Evolutionary conservation across 2,113 vertebrate species (phyloP).

Genomic region (Podarcis cretensis): DNA sequence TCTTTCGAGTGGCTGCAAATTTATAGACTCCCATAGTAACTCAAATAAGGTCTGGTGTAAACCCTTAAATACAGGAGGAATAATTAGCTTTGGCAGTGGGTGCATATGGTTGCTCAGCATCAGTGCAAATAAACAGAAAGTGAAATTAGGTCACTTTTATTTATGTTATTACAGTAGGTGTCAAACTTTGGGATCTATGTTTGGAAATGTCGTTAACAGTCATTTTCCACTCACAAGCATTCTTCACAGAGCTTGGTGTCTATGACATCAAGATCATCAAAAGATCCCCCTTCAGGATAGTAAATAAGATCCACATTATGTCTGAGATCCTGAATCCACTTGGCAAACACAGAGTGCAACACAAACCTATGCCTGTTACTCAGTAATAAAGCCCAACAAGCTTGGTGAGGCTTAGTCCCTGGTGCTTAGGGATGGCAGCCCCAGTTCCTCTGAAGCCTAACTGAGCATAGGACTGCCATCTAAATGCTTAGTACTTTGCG

Average conservation of each 20-base stretch:
- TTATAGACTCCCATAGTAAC: not conserved
- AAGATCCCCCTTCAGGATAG: not conserved
- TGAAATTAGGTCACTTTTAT: slow-evolving; percentile 26
- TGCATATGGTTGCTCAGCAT: slow-evolving; percentile 23
- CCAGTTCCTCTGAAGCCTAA: not conserved
- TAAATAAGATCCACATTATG: not conserved
- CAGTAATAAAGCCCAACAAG: not conserved
- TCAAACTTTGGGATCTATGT: not conserved
- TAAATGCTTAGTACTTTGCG: not conserved
- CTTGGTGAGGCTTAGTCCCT: not conserved
- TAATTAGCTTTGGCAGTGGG: not conserved
- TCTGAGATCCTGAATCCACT: not conserved
- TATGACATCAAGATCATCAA: not conserved
- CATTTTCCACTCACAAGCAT: not conserved
- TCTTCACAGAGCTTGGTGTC: not conserved
- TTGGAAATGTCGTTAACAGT: slow-evolving; percentile 7
- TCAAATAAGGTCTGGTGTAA: not conserved
- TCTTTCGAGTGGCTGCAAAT: not conserved
- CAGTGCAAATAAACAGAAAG: slow-evolving; percentile 28
- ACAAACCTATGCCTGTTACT: not conserved
- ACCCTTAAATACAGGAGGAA: slow-evolving; percentile 6
- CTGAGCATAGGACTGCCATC: not conserved
- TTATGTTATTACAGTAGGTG: slow-evolving; percentile 13
- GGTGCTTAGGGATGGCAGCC: not conserved
- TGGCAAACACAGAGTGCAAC: not conserved